phyloP scores from a whole-genome alignment of 2,888 invertebrate genomes.

The Eilema caniola region DNA sequence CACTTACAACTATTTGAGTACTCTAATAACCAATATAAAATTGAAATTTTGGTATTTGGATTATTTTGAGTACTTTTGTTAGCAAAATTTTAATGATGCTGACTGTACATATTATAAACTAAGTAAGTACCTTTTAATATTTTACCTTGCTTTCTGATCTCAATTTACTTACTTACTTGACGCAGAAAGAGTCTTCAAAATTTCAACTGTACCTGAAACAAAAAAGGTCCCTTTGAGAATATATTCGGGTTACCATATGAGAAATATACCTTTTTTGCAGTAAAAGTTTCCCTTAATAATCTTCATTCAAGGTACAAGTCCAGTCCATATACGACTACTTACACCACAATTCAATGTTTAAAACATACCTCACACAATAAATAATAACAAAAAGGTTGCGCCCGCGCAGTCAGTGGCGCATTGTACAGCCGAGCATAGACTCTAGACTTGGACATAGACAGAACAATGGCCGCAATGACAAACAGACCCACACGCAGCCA shows the following conservation, averaged over 20 bases:
- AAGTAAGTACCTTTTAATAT: no score
- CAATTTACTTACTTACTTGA: background rate
- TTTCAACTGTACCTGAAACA: background rate
- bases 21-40: no score
- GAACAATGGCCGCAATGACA: conserved; percentile 49
- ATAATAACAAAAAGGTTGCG: conserved; percentile 20
- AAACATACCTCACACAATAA: conserved; percentile 20
- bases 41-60: no score
- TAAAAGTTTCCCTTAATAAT: background rate
- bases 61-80: no score
- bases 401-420: conserved; percentile 5
- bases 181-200: background rate
- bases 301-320: background rate
- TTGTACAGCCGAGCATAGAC: conserved; percentile 16
- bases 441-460: conserved; percentile 33
- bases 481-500: conserved; percentile 35
- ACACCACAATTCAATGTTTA: conserved; percentile 21
- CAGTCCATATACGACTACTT: background rate
- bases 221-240: background rate
- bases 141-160: no score
- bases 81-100: no score
- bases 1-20: no score
- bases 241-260: no score
- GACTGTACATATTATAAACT: no score
- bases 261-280: background rate